Evolutionary conservation across 2,888 invertebrate species (phyloP), one percentile per base, ranked within the genome.

Genomic region (Acanthopleura granulata): DNA sequence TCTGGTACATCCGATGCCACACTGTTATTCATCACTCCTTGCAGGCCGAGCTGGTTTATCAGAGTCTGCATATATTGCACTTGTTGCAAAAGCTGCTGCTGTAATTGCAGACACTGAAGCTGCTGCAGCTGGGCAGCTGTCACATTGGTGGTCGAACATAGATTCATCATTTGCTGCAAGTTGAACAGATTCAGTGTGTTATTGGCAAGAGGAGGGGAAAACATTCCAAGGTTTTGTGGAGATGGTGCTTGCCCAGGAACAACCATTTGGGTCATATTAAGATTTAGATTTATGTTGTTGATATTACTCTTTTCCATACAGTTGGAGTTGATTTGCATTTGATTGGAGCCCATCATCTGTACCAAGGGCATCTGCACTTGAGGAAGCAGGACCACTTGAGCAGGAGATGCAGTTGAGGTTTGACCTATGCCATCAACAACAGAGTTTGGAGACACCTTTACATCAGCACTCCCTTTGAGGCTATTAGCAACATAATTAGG

Each of bases 121-220:
- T 84, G 84, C 72, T 86, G 87, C 40, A 85, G 75, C 77, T 85
- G 86, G 79, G 84, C 82, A 11, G 85, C 82, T 72, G 83, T 85
- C 66, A 85, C 76, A 77, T 84, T 82, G 73, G 78, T 83, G 16
- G 78, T 79, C 18, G 78, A 75, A n/a, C 74, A 50, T 62, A 76
- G 78, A 75, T 82, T 82, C 77, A 80, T 78, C 66, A 82, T 82
- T 76, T 84, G 83, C 70, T 84, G 83, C 62, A 83, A 78, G 77
- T 82, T 83, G 12, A 86, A 80, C 57, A 83, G 79, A 40, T 82
- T 81, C 40, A 84, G 72, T 0, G 81, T 79, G 25, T 25, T 51
- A 18, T 49, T 72, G 25, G 80, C 71, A 74, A 49, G 74, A 51
- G 27, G 49, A 73, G 77, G 71, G n/a, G 72, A n/a, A 50, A 72